Evolutionary conservation across 2,797 vertebrate species (phyloP), one percentile per base, ranked within the genome.

Genomic region (Lacerta agilis): DNA sequence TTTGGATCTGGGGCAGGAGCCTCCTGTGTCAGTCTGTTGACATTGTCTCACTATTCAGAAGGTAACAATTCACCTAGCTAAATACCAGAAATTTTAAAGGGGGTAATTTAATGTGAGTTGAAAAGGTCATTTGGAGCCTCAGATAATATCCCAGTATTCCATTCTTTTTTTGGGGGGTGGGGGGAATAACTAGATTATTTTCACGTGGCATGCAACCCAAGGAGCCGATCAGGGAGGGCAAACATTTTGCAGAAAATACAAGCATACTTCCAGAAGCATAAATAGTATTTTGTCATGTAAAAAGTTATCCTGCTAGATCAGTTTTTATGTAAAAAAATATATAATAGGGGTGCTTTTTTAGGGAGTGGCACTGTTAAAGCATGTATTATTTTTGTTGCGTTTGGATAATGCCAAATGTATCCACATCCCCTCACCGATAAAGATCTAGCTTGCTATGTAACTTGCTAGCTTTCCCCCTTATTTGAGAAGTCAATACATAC

Each of bases 31-130:
- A 99, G 98, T 94, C 97, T 99, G 79, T 95, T 99, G 92, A 99
- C 98, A 41, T 96, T 99, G n/a, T 99, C 99, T 0, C 99, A 99
- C 96, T 99, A 99, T 93, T 99, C 99, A 69, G 99, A 99, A 98
- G 99, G 99, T 99, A 97, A 93, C 0, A 0, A 10, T 85, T 18
- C 69, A 86, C 58, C n/a, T 49, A 86, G 36, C 7, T 87, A 89
- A 89, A 18, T 5, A 18, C 33, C 76, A 29, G 61, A 7, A 13
- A 41, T 85, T 55, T 4, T 5, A 77, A 25, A 64, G 15, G 20
- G 9, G 18, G n/a, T 69, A 64, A 38, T 82, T 38, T 64, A 38
- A 85, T 29, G 25, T 75, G 58, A 72, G 72, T 23, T 58, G 33
- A 23, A 72, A 77, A 66, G 20, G 49, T 0, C 66, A 2, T 20